Percentiles rank a stretch among this genome's conserved stretches.
Evolutionary conservation across 2,113 vertebrate species (phyloP).

Genomic region (Pristiophorus japonicus): DNA sequence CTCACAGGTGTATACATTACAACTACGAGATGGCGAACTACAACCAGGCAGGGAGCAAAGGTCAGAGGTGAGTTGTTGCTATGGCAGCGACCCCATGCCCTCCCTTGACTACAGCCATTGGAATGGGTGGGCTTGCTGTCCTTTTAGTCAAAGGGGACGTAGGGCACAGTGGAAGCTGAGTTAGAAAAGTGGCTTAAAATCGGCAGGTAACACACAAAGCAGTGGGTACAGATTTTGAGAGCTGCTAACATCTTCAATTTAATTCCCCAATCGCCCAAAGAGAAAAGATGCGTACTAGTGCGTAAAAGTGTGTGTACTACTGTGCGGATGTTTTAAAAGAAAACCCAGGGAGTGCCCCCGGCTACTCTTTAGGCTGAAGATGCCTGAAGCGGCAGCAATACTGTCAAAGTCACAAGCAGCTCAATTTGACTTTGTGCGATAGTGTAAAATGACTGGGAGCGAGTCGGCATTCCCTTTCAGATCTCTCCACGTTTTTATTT

Average conservation of each 20-base stretch:
- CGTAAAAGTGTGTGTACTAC: too few relatives aligned
- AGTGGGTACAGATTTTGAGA: neutral
- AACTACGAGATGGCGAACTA: neutral
- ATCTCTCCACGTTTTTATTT: too few relatives aligned
- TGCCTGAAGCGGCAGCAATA: too few relatives aligned
- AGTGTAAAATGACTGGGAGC: too few relatives aligned
- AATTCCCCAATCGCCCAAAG: neutral
- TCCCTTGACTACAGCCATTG: neutral
- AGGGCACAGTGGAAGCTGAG: too few relatives aligned
- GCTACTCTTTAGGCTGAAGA: too few relatives aligned
- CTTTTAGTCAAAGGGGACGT: neutral
- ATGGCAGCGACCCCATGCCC: neutral
- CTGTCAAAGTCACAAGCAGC: too few relatives aligned
- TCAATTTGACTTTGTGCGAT: too few relatives aligned
- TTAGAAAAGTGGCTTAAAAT: neutral
- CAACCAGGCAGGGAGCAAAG: neutral
- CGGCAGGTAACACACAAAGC: neutral
- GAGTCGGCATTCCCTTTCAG: too few relatives aligned
- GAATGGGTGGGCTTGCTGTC: neutral
- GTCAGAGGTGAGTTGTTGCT: neutral
- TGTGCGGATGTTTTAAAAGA: neutral
- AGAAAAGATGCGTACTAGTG: neutral
- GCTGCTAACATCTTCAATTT: neutral
- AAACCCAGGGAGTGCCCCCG: too few relatives aligned
- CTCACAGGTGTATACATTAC: too few relatives aligned